Evolutionary conservation across 2,797 vertebrate species (phyloP).

Genomic region (Manis javanica): DNA sequence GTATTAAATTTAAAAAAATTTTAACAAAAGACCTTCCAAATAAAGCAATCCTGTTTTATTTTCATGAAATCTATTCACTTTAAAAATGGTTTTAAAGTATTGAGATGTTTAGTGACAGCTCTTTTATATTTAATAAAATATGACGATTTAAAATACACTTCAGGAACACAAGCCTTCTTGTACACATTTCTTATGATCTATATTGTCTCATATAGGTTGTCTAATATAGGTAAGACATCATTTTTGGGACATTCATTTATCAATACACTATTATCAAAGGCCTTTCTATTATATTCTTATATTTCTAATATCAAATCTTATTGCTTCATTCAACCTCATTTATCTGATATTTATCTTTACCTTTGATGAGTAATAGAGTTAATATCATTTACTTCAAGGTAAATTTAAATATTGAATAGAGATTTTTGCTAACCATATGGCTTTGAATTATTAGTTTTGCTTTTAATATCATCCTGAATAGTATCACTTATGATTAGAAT

Average conservation of each 20-base stretch:
- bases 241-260: neutral
- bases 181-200: neutral
- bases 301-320: constrained; percentile 30
- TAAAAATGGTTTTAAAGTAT: neutral
- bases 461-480: neutral
- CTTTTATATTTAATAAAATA: neutral
- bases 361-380: neutral
- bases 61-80: neutral
- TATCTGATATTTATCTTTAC: neutral
- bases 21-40: neutral
- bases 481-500: neutral
- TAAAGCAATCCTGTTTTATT: neutral
- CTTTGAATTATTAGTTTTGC: neutral
- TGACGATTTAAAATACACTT: neutral
- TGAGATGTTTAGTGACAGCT: neutral
- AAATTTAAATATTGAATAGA: neutral
- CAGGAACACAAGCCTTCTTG: neutral
- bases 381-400: neutral
- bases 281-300: neutral
- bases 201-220: neutral
- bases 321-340: neutral
- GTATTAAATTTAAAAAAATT: neutral
- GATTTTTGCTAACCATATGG: neutral
- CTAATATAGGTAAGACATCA: neutral
- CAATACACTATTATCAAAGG: neutral